Conservation (phyloP, 2,797 vertebrate species). For the Scyliorhinus canicula region DNA sequence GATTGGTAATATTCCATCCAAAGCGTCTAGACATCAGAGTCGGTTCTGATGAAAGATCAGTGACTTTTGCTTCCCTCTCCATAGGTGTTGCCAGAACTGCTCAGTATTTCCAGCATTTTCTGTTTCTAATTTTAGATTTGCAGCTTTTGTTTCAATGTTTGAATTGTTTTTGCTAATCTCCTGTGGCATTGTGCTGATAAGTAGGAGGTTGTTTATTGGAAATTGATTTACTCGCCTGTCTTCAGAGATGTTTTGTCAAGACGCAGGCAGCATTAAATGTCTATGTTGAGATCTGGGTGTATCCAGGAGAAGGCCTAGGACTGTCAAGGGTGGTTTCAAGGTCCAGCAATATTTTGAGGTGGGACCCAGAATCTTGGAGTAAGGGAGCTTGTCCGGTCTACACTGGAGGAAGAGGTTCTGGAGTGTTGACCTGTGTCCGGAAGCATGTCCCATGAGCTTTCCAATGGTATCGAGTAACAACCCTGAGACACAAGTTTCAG, state of each 20-base stretch:
- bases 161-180: slow-evolving; percentile 18
- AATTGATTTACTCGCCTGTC: neutral
- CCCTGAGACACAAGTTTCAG: too few relatives aligned
- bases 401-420: neutral
- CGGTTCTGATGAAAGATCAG: too few relatives aligned
- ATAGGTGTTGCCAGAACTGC: too few relatives aligned
- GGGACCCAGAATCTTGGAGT: neutral
- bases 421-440: too few relatives aligned
- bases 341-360: neutral
- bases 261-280: neutral
- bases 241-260: slow-evolving; percentile 10
- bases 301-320: neutral
- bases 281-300: neutral
- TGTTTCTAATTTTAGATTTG: too few relatives aligned
- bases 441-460: too few relatives aligned
- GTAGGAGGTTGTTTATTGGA: neutral
- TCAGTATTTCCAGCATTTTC: too few relatives aligned
- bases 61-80: too few relatives aligned
- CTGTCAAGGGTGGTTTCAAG: neutral
- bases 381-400: neutral
- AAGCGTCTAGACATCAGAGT: too few relatives aligned
- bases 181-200: neutral
- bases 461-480: too few relatives aligned
- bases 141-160: neutral
- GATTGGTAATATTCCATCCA: too few relatives aligned